Evolutionary conservation across 2,113 vertebrate genomes (phyloP).

Genomic region (Leuciscus idus): DNA sequence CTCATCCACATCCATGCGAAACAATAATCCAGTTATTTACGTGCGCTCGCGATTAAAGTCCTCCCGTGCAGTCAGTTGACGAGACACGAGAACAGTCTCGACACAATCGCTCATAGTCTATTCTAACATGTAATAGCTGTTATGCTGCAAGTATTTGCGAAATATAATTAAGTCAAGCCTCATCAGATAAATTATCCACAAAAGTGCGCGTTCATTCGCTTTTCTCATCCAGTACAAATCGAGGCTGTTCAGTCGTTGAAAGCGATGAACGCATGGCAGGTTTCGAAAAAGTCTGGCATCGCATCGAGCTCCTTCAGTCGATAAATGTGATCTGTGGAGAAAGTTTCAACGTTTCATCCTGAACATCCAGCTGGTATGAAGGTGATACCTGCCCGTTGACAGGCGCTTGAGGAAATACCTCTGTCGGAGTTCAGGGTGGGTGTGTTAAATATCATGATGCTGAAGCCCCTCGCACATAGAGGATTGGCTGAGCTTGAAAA

Average conservation of each 20-base stretch:
- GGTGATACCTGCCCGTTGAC: slow-evolving; percentile 61
- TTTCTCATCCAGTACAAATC: slow-evolving; percentile 30
- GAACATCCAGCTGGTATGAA: slow-evolving; percentile 70
- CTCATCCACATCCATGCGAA: slow-evolving; percentile 24
- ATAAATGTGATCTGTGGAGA: neutral
- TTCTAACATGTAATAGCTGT: slow-evolving; percentile 9
- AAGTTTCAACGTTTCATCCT: slow-evolving; percentile 11
- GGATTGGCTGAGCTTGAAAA: slow-evolving; percentile 89
- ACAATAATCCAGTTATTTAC: slow-evolving; percentile 46
- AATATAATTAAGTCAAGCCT: neutral
- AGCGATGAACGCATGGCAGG: slow-evolving; percentile 23
- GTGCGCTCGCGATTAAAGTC: slow-evolving; percentile 50
- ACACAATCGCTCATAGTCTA: neutral
- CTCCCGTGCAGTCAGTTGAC: slow-evolving; percentile 64
- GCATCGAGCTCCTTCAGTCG: slow-evolving; percentile 23
- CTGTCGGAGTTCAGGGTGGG: slow-evolving; percentile 76
- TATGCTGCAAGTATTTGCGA: neutral
- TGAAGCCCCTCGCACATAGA: slow-evolving; percentile 84
- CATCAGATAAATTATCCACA: slow-evolving; percentile 47
- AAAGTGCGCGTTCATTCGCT: slow-evolving; percentile 37
- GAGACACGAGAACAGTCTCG: slow-evolving; percentile 41
- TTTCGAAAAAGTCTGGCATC: slow-evolving; percentile 44
- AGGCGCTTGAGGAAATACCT: slow-evolving; percentile 70
- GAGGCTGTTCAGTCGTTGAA: slow-evolving; percentile 16
- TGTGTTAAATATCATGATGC: slow-evolving; percentile 90